Conservation (phyloP, 1,140 invertebrate species). For the Diachasmimorpha longicaudata region DNA sequence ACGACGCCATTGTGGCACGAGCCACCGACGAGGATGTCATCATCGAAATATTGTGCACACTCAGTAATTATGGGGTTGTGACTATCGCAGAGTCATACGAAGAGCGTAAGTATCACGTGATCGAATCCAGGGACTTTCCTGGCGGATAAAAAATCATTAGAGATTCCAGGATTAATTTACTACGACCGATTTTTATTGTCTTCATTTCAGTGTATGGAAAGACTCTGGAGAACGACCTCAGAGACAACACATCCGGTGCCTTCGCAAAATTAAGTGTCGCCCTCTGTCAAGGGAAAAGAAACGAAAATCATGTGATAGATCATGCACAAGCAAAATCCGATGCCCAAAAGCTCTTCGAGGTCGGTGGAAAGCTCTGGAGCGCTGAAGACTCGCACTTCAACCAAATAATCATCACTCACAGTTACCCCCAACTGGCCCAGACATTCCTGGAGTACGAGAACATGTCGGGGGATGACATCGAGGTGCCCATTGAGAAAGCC, state of each 20-base stretch:
- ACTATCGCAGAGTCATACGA: conserved; percentile 86
- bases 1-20: conserved; percentile 83
- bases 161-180: too few relatives aligned
- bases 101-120: conserved; percentile 79
- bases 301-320: conserved; percentile 76
- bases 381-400: conserved; percentile 77
- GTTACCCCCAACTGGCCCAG: conserved; percentile 69
- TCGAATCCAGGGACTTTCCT: too few relatives aligned
- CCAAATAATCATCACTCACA: conserved; percentile 67
- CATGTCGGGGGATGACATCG: conserved; percentile 71
- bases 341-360: conserved; percentile 66
- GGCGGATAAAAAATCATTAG: too few relatives aligned
- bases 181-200: too few relatives aligned
- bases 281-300: conserved; percentile 79
- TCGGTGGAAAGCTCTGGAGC: conserved; percentile 68
- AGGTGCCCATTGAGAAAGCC: conserved; percentile 73
- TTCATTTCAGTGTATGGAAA: conserved; percentile 78
- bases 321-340: conserved; percentile 61
- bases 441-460: conserved; percentile 71
- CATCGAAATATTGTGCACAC: conserved; percentile 89
- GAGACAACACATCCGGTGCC: conserved; percentile 92
- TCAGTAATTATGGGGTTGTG: conserved; percentile 87
- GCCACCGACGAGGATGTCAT: conserved; percentile 90
- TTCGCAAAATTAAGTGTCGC: conserved; percentile 91
- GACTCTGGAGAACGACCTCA: conserved; percentile 85